Evolutionary conservation across 2,888 invertebrate species (phyloP).

Genomic region (Coelinius sp.): DNA sequence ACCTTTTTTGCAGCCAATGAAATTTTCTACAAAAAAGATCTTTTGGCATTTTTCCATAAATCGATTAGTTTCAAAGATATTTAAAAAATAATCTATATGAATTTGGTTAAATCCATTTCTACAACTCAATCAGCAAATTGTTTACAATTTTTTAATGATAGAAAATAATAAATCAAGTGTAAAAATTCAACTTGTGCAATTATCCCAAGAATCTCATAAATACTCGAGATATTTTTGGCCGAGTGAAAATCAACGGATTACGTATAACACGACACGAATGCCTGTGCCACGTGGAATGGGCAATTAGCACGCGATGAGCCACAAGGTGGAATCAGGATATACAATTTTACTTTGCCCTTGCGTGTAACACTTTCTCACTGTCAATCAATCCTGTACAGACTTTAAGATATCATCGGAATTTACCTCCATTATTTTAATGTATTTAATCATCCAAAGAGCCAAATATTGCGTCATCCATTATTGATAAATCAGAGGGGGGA

Average conservation of each 20-base stretch:
- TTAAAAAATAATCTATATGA: no score
- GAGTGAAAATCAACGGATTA: background rate
- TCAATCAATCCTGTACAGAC: background rate
- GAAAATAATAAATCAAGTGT: background rate
- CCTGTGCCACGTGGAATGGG: slow-evolving; percentile 18
- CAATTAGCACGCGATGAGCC: slow-evolving; percentile 31
- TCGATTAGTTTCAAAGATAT: no score
- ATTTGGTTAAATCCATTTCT: no score
- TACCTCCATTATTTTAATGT: background rate
- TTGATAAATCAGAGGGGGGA: background rate
- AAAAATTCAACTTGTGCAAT: background rate
- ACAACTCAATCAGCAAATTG: no score
- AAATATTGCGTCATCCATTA: background rate
- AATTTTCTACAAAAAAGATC: no score
- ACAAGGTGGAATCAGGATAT: slow-evolving; percentile 20
- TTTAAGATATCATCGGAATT: background rate
- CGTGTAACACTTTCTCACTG: slow-evolving; percentile 8
- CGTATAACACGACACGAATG: slow-evolving; percentile 20
- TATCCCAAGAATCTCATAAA: slow-evolving; percentile 17
- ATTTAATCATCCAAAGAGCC: background rate
- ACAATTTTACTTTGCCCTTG: slow-evolving; percentile 28
- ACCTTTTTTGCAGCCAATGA: no score
- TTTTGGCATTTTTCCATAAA: no score
- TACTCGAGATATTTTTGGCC: slow-evolving; percentile 24
- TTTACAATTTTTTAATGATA: background rate